These are phyloP conservation scores for Augiades crinisus DNA, from an alignment of 2,888 invertebrate genomes.

Conservation along the genomic window DNA sequence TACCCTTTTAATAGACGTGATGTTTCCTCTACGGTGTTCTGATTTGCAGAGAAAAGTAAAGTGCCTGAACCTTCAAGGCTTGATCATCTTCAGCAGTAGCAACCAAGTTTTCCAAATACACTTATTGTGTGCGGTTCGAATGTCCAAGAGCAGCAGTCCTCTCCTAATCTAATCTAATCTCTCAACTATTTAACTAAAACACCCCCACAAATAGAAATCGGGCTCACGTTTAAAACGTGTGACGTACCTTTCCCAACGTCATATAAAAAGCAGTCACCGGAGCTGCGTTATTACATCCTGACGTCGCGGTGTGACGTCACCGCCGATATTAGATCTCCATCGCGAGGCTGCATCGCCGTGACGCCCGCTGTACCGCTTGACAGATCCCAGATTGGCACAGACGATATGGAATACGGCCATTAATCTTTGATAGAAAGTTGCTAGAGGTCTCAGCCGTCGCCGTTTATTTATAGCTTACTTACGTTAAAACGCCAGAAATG, in stretches of 20 bases:
- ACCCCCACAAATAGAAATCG: too few species aligned
- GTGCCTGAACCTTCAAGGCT: too few species aligned
- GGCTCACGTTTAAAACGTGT: neutral
- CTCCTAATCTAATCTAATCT: too few species aligned
- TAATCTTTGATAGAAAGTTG: constrained; percentile 19
- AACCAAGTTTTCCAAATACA: too few species aligned
- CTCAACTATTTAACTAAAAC: too few species aligned
- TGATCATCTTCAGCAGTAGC: too few species aligned
- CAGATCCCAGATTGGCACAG: constrained; percentile 20
- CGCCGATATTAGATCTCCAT: constrained; percentile 31
- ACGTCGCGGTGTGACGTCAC: constrained; percentile 20
- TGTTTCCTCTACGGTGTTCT: too few species aligned
- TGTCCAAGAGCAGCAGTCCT: too few species aligned
- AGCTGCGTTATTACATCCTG: constrained; percentile 12
- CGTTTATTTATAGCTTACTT: neutral
- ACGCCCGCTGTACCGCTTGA: constrained; percentile 9
- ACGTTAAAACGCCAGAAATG: neutral
- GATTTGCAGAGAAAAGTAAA: too few species aligned
- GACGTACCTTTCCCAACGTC: constrained; percentile 1
- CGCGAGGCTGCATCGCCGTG: constrained; percentile 4
- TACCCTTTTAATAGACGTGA: too few species aligned
- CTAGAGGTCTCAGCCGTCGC: neutral
- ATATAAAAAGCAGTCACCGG: constrained; percentile 2
- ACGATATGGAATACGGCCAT: constrained; percentile 13
- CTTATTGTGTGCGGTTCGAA: too few species aligned